Conservation (phyloP, 2,113 vertebrate genomes). For the Aphyosemion australe region DNA sequence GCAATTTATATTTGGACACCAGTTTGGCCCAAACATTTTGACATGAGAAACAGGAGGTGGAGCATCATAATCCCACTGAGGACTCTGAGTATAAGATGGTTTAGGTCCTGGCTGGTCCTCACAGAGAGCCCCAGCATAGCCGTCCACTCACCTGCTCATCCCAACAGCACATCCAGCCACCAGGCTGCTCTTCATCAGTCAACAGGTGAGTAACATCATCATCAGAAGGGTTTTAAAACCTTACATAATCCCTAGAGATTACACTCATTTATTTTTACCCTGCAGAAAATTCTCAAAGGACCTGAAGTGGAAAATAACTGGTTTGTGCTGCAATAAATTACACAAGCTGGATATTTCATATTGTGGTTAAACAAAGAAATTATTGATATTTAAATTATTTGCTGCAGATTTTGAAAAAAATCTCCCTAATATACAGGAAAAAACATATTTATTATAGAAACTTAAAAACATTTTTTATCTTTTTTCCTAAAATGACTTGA, state of each 20-base stretch:
- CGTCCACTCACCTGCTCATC: neutral
- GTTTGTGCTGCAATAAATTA: too few relatives aligned
- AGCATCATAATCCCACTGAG: slow-evolving; percentile 80
- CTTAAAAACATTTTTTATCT: too few relatives aligned
- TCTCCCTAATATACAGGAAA: neutral
- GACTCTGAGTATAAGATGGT: slow-evolving; percentile 77
- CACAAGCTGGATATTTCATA: too few relatives aligned
- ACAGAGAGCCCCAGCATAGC: slow-evolving; percentile 60
- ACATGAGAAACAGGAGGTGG: slow-evolving; percentile 56
- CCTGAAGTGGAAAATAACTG: neutral
- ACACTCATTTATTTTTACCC: neutral
- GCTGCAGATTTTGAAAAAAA: neutral
- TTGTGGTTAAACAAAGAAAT: neutral
- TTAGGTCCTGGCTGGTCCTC: slow-evolving; percentile 26
- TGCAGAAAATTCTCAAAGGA: neutral
- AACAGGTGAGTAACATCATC: slow-evolving; percentile 67
- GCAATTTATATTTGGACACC: neutral
- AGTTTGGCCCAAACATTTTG: slow-evolving; percentile 19
- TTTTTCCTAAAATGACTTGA: too few relatives aligned
- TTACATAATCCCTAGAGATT: neutral
- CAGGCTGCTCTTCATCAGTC: slow-evolving; percentile 54
- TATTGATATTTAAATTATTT: neutral
- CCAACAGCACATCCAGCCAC: neutral
- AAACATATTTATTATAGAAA: too few relatives aligned
- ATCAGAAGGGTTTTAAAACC: neutral